Evolutionary conservation across 2,113 vertebrate species (phyloP), one percentile per base, ranked within the genome.

Genomic region (Mus spicilegus): DNA sequence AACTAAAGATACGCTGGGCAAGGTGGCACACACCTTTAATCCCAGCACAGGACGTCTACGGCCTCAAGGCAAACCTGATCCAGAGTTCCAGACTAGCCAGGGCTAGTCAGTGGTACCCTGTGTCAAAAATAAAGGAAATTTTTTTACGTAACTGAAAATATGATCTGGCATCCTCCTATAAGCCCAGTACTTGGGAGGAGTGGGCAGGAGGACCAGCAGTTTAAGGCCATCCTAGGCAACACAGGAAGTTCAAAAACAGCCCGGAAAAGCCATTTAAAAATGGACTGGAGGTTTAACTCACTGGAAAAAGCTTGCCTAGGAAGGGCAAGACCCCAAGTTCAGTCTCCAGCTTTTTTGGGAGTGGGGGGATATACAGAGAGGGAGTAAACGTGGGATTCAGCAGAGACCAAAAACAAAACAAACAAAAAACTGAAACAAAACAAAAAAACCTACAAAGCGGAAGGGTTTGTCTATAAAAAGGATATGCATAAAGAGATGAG

Each of bases 381-480:
- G 33, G 24, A 30, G 24, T 39, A 72, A 87, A 65, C n/a, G 46
- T 10, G 4, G 14, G 30, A 85, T 85, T 85, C 26, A 65, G 61
- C 56, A 61, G 24, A 61, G 80, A 84, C 39, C 39, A 63, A 67
- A 84, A 26, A 20, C 30, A 84, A 80, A 90, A 39, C 22, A 86
- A 56, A 92, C 8, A 92, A 92, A 84, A 20, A 28, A 11, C 56
- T 63, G 54, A 78, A 14, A 33, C 26, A 89, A 73, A 91, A 42
- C 16, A 84, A 61, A 92, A 92, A 95, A 93, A 91, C 90, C 39
- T 84, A 91, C 13, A 82, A 88, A 92, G 26, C 39, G 61, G 30
- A 95, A 96, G 58, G 56, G 82, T 84, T 54, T 95, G 24, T 17
- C 72, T 91, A 76, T 36, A 49, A 46, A 94, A 73, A 14, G n/a